These are phyloP conservation scores for Drosophila subsilvestris DNA, from an alignment of 2,888 invertebrate genomes.

Conservation along the genomic window DNA sequence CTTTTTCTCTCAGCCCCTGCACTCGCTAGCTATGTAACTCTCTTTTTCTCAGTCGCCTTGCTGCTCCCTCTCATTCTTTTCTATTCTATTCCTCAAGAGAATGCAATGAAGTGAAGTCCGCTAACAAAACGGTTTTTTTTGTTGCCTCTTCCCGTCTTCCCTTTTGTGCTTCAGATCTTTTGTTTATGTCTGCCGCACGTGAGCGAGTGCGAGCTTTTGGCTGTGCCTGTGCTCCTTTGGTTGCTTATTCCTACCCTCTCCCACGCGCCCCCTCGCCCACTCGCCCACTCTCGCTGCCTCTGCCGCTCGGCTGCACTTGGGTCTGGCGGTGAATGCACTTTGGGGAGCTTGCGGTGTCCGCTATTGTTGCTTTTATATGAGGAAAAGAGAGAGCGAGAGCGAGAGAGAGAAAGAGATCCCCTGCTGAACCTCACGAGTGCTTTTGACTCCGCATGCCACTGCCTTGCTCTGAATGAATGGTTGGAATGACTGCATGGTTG, in stretches of 20 bases:
- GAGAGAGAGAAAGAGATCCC: slow-evolving; percentile 1
- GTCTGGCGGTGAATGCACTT: slow-evolving; percentile 65
- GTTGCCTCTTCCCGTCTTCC: slow-evolving; percentile 20
- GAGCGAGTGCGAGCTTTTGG: slow-evolving; percentile 37
- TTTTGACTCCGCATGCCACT: slow-evolving; percentile 61
- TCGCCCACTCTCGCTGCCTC: neutral
- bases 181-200: slow-evolving; percentile 64
- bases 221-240: slow-evolving; percentile 8
- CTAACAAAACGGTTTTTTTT: slow-evolving; percentile 63
- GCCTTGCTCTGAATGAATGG: slow-evolving; percentile 3
- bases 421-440: slow-evolving; percentile 41
- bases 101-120: slow-evolving; percentile 70
- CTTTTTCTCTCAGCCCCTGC: slow-evolving; percentile 3
- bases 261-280: no score
- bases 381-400: neutral
- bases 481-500: neutral
- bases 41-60: neutral
- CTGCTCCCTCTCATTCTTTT: slow-evolving; percentile 4
- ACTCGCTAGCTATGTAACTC: slow-evolving; percentile 30
- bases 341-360: slow-evolving; percentile 53
- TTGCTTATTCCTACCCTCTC: neutral
- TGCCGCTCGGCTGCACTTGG: neutral
- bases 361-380: slow-evolving; percentile 35
- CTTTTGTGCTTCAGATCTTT: slow-evolving; percentile 41
- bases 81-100: slow-evolving; percentile 35